Evolutionary conservation across 1,140 invertebrate species (phyloP).

Genomic region (Euwallacea fornicatus): DNA sequence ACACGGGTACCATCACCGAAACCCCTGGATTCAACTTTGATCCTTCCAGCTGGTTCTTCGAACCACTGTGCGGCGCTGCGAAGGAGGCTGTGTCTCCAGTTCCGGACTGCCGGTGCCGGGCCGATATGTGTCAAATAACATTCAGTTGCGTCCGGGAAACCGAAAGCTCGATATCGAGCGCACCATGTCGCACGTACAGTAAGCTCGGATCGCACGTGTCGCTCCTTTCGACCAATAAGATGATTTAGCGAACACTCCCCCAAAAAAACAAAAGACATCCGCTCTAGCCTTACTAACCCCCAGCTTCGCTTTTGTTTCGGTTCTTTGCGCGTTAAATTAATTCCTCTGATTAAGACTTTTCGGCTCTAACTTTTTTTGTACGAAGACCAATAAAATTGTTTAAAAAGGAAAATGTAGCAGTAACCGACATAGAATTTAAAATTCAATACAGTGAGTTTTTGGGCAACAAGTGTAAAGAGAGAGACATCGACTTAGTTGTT

Average conservation of each 20-base stretch:
- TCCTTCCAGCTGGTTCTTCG: background rate
- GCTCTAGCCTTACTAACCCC: conserved; percentile 21
- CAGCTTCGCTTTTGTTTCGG: conserved; percentile 15
- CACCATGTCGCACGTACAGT: conserved; percentile 7
- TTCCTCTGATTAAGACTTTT: background rate
- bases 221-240: background rate
- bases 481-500: background rate
- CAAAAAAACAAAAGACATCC: conserved; percentile 23
- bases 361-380: background rate
- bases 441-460: background rate
- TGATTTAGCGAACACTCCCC: conserved; percentile 21
- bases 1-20: too few species aligned
- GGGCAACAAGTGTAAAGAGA: background rate
- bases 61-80: conserved; percentile 14
- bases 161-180: conserved; percentile 38
- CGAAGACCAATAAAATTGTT: background rate
- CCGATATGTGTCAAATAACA: conserved; percentile 15
- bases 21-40: too few species aligned
- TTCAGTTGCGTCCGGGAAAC: conserved; percentile 48
- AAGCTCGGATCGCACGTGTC: conserved; percentile 22
- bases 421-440: background rate
- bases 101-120: conserved; percentile 37
- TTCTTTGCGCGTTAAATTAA: conserved; percentile 12
- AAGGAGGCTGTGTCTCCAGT: conserved; percentile 42
- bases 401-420: background rate